Conservation (phyloP, 2,113 vertebrate species). For the Bujurquina vittata region DNA sequence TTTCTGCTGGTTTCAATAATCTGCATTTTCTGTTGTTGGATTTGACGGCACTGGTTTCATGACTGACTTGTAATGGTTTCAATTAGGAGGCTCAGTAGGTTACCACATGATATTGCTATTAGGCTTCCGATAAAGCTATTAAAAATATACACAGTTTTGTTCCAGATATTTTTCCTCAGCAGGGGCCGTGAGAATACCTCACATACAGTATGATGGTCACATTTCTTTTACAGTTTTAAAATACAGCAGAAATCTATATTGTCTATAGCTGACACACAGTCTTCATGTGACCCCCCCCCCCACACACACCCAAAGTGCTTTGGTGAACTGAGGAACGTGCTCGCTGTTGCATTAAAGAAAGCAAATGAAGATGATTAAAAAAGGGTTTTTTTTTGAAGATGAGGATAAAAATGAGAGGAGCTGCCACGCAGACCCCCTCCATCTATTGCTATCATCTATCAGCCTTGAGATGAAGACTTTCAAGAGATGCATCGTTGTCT, state of each 20-base stretch:
- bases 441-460: slow-evolving; percentile 54
- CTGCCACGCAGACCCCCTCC: slow-evolving; percentile 32
- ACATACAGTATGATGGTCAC: background rate
- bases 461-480: slow-evolving; percentile 65
- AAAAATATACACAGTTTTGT: background rate
- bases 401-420: slow-evolving; percentile 46
- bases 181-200: background rate
- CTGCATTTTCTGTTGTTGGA: background rate
- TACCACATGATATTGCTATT: slow-evolving; percentile 7
- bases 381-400: slow-evolving; percentile 27
- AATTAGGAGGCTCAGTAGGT: slow-evolving; percentile 10
- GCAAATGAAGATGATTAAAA: slow-evolving; percentile 35
- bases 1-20: background rate
- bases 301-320: too few relatives aligned
- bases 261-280: background rate
- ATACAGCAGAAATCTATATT: background rate
- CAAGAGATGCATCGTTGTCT: slow-evolving; percentile 52
- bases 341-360: slow-evolving; percentile 12
- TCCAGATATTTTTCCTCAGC: background rate
- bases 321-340: background rate
- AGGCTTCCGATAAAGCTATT: background rate
- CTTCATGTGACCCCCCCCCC: background rate
- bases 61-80: slow-evolving; percentile 6
- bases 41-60: background rate
- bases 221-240: background rate